Base-by-base conservation (phyloP, 2,888 invertebrate species). In the Lepidocyrtoides sp. region DNA sequence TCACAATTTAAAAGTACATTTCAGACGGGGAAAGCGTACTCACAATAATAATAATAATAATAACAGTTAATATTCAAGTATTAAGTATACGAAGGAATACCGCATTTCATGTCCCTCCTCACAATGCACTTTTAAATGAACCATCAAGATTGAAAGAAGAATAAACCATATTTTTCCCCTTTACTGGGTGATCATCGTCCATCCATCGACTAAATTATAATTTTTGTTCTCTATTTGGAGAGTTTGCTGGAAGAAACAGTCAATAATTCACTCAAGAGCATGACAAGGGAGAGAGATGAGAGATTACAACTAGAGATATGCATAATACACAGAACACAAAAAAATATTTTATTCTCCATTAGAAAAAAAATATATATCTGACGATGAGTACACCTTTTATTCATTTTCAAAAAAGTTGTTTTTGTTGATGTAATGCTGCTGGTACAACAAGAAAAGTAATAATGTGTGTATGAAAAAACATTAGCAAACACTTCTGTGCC, bases 271-370 rank as follows among this genome's bases (percentile, higher is more conserved):
- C 88, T 92, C 85, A 91, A 54, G 87, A 90, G 77, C 75, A 92
- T 93, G 93, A 92, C 92, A 93, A 91, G 91, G 60, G 57, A 72
- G 84, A 84, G 66, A 75, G 84, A 92, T 93, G 93, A 92, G 92
- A 92, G 93, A 93, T 93, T 93, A 93, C 92, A 93, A 91, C 79
- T 91, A 57, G 82, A 93, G 93, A 93, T 93, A 93, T 92, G 89
- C 87, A 81, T 81, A 86, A 51, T 66, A 85, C 41, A 81, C 36
- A 66, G 51, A 32, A 83, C 8, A 84, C 36, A 83, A 29, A 81
- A 81, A 81, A 81, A 20, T 57, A 32, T 75, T 57, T 75, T 75
- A 75, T 86, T 60, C 85, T 75, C 85, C 85, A 86, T 86, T 75
- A 86, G 17, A 17, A 81, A 81, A 81, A 57, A 72, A n/a, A n/a